phyloP scores from a whole-genome alignment of 2,797 vertebrate genomes.

The Eremophila alpestris region DNA sequence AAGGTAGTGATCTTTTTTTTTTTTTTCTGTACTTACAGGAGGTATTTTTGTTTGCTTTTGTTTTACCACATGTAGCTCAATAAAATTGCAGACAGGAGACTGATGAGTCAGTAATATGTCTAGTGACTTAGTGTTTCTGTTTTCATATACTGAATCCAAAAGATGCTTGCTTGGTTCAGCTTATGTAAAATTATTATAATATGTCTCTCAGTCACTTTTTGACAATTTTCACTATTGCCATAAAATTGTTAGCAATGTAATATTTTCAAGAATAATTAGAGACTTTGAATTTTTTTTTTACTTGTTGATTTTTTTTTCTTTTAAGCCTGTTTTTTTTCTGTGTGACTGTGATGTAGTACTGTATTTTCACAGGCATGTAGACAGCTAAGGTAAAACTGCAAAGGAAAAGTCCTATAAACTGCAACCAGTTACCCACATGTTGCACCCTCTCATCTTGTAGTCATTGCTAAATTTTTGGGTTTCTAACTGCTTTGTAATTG shows the following conservation, averaged over 20 bases:
- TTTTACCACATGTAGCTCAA: not conserved
- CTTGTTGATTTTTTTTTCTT: not conserved
- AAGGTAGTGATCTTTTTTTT: not conserved
- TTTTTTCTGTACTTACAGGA: not conserved
- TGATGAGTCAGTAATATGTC: slow-evolving; percentile 5
- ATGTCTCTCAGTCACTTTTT: not conserved
- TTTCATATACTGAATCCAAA: slow-evolving; percentile 13
- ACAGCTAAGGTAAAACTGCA: not conserved
- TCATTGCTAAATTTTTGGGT: not conserved
- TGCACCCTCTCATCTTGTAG: not conserved
- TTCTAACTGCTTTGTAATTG: not conserved
- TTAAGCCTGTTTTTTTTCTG: not conserved
- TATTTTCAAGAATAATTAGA: not conserved
- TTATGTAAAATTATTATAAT: not conserved
- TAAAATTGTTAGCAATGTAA: not conserved
- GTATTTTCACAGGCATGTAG: not conserved
- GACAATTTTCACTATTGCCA: not conserved
- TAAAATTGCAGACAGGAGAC: not conserved
- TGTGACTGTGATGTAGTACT: not conserved
- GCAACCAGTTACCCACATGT: not conserved
- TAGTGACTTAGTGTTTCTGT: slow-evolving; percentile 13
- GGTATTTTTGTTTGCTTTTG: not conserved
- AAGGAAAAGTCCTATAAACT: not conserved
- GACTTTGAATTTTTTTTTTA: not conserved
- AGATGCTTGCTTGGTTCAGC: not conserved